These are phyloP conservation scores for Hephaestus fuliginosus DNA, from an alignment of 2,797 vertebrate species.

Conservation along the genomic window DNA sequence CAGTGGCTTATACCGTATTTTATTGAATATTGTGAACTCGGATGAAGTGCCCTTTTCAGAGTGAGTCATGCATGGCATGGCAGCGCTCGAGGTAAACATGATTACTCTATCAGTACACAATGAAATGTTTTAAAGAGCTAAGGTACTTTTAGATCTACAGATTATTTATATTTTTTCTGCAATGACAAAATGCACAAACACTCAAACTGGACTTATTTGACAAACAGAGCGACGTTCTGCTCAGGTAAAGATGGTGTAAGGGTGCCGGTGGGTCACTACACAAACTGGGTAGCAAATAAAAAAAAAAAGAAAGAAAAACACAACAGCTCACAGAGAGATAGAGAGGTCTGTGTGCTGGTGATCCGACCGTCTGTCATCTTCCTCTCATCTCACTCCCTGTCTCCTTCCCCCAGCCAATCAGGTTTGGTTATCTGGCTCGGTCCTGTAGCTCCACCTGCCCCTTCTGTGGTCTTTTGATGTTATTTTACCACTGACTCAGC, in stretches of 20 bases:
- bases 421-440: neutral
- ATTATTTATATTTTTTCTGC: slow-evolving; percentile 14
- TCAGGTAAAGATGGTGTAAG: neutral
- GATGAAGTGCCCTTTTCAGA: slow-evolving; percentile 66
- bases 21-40: slow-evolving; percentile 62
- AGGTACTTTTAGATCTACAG: neutral
- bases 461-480: no score
- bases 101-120: slow-evolving; percentile 47
- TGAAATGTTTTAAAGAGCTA: slow-evolving; percentile 31
- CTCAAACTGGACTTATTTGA: no score
- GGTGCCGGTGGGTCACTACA: no score
- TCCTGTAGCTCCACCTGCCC: neutral
- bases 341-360: neutral
- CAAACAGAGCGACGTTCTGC: neutral
- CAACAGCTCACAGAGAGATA: neutral
- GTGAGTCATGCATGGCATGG: slow-evolving; percentile 58
- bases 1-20: slow-evolving; percentile 49
- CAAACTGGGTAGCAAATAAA: neutral
- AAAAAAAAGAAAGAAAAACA: neutral
- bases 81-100: slow-evolving; percentile 38
- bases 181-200: slow-evolving; percentile 21
- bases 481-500: slow-evolving; percentile 4
- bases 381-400: neutral
- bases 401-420: neutral
- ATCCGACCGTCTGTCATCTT: neutral